phyloP scores from a whole-genome alignment of 2,888 invertebrate species.

The Rotaria sp. region DNA sequence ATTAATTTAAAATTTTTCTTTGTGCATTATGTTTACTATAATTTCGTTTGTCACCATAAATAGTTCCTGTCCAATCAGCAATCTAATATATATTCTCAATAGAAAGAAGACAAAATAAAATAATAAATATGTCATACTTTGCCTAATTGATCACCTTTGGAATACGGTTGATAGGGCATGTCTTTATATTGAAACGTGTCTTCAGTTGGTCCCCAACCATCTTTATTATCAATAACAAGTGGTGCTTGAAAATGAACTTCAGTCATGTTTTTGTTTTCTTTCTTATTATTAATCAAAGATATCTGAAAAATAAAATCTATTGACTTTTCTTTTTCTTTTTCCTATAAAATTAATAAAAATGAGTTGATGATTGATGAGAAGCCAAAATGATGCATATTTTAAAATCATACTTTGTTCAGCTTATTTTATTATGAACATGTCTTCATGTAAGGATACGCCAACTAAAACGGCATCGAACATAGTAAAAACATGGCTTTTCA shows the following conservation, averaged over 20 bases:
- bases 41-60: conserved; percentile 84
- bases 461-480: neutral
- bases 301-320: neutral
- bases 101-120: conserved; percentile 43
- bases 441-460: neutral
- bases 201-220: conserved; percentile 93
- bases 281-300: neutral
- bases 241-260: conserved; percentile 20
- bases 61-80: conserved; percentile 93
- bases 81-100: neutral
- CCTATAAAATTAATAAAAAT: neutral
- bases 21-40: conserved; percentile 59
- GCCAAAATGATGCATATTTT: neutral
- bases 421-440: neutral
- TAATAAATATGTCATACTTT: conserved; percentile 64
- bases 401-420: neutral
- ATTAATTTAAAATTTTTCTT: neutral
- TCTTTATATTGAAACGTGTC: conserved; percentile 85
- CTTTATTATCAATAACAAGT: conserved; percentile 61
- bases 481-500: neutral
- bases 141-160: conserved; percentile 92
- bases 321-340: neutral
- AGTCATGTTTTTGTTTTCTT: neutral
- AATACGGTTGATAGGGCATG: conserved; percentile 97
- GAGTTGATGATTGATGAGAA: neutral